Evolutionary conservation across 2,113 vertebrate genomes (phyloP).

Genomic region (Chaetorhynchus papuensis): DNA sequence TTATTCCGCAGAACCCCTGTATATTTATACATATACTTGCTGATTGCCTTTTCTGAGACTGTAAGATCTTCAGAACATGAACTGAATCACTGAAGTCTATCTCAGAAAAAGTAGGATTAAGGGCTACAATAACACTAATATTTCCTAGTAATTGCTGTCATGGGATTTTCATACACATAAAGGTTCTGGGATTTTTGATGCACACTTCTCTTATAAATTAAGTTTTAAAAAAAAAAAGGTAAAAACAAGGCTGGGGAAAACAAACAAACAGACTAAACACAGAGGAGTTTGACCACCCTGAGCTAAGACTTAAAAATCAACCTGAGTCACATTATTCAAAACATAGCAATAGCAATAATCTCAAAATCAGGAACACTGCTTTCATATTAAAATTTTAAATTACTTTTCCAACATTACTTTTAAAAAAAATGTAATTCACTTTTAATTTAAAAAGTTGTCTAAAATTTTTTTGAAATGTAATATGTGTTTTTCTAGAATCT

Average conservation of each 20-base stretch:
- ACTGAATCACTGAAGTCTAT: background rate
- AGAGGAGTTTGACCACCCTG: background rate
- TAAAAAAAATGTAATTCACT: background rate
- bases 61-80: background rate
- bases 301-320: background rate
- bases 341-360: background rate
- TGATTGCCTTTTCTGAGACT: background rate
- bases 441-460: background rate
- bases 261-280: background rate
- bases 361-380: background rate
- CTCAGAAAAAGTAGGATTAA: background rate
- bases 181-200: background rate
- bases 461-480: background rate
- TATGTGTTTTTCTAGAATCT: background rate
- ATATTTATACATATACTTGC: background rate
- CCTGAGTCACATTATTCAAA: background rate
- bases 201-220: background rate
- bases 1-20: background rate
- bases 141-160: background rate
- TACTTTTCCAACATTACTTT: background rate
- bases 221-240: background rate
- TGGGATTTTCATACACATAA: background rate
- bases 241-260: background rate
- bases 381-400: background rate
- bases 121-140: background rate